These are phyloP conservation scores for Prosopocoilus inquinatus DNA, from an alignment of 2,888 invertebrate species.

Conservation along the genomic window DNA sequence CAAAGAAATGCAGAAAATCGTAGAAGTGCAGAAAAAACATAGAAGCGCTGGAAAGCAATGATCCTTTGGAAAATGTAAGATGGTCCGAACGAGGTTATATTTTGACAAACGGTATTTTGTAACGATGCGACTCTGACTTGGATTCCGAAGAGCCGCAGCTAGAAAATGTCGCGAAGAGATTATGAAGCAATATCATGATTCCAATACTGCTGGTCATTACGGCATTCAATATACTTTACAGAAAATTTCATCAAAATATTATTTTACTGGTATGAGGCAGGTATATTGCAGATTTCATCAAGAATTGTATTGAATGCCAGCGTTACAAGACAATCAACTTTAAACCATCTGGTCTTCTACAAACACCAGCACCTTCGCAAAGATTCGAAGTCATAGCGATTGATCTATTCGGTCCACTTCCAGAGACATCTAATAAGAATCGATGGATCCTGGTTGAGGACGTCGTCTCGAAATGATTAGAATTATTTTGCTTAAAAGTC, in stretches of 20 bases:
- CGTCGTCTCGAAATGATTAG: slow-evolving; percentile 32
- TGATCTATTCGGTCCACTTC: background rate
- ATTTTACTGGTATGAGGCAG: slow-evolving; percentile 16
- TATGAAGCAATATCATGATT: slow-evolving; percentile 25
- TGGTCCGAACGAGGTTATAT: slow-evolving; percentile 10
- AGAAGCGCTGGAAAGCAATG: too few relatives aligned
- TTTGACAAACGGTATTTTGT: slow-evolving; percentile 11
- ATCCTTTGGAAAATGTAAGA: too few relatives aligned
- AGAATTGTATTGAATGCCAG: slow-evolving; percentile 23
- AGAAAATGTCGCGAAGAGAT: slow-evolving; percentile 15
- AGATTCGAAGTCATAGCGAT: background rate
- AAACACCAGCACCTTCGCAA: slow-evolving; percentile 5
- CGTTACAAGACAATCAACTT: slow-evolving; percentile 17
- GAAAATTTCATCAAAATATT: slow-evolving; percentile 20
- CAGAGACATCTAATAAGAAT: background rate
- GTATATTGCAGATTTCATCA: slow-evolving; percentile 7
- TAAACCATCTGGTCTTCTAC: slow-evolving; percentile 17
- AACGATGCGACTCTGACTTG: slow-evolving; percentile 10
- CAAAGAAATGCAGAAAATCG: too few relatives aligned
- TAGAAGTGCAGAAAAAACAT: too few relatives aligned
- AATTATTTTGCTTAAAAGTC: slow-evolving; percentile 24
- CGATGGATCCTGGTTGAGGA: slow-evolving; percentile 34
- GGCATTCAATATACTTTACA: slow-evolving; percentile 22
- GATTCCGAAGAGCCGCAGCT: slow-evolving; percentile 32
- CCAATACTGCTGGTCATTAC: slow-evolving; percentile 28